These are phyloP conservation scores for Drosophila varians DNA, from an alignment of 1,140 invertebrate species.

Conservation along the genomic window DNA sequence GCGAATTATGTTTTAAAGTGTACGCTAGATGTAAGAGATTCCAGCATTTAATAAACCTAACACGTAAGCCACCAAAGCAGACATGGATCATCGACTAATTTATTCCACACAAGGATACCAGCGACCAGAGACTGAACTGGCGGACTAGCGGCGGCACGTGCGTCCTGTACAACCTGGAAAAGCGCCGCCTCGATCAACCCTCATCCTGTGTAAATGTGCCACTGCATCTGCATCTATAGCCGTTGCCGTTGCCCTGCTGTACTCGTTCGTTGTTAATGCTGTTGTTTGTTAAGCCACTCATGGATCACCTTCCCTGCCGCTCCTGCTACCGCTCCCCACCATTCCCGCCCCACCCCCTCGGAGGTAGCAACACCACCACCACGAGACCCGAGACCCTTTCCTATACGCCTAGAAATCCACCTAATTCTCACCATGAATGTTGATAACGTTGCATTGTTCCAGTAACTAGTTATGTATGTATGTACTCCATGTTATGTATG, in stretches of 20 bases:
- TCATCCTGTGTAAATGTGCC: conserved; percentile 12
- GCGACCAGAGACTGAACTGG: too few species aligned
- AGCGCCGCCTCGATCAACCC: conserved; percentile 37
- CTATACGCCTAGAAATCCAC: conserved; percentile 4
- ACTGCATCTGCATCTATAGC: conserved; percentile 14
- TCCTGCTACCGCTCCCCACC: not conserved
- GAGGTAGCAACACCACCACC: conserved; percentile 12
- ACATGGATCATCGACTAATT: conserved; percentile 26
- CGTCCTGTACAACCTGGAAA: conserved; percentile 58
- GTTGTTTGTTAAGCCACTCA: conserved; percentile 42
- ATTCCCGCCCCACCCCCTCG: not conserved
- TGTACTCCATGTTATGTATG: conserved; percentile 58
- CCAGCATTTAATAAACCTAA: conserved; percentile 51
- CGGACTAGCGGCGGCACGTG: conserved; percentile 51
- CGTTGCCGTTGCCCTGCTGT: not conserved
- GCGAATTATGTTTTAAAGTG: conserved; percentile 30
- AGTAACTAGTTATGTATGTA: conserved; percentile 67
- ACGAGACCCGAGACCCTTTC: not conserved
- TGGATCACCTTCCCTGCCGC: conserved; percentile 7
- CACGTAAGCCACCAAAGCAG: conserved; percentile 32
- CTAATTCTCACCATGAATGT: conserved; percentile 31
- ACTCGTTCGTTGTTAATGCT: conserved; percentile 39
- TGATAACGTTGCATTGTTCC: conserved; percentile 45
- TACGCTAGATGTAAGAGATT: conserved; percentile 45
- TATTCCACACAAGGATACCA: conserved; percentile 27